Evolutionary conservation across 2,888 invertebrate species (phyloP).

Genomic region (Callyntrura sp.): DNA sequence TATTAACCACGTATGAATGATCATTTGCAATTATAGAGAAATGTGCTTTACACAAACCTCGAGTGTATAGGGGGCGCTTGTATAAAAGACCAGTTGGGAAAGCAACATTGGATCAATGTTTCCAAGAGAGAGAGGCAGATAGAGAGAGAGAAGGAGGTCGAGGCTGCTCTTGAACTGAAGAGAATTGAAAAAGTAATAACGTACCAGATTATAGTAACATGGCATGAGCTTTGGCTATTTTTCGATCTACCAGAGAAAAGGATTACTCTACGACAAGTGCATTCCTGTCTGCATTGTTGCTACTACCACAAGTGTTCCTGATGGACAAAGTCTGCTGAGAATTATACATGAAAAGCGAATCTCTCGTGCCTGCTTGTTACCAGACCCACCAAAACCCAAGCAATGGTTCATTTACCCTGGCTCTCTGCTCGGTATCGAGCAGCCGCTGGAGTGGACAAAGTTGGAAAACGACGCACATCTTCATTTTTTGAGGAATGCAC

Average conservation of each 20-base stretch:
- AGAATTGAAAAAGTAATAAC: slow-evolving; percentile 17
- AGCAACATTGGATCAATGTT: not conserved
- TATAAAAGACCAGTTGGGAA: too few species aligned
- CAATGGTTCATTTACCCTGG: slow-evolving; percentile 39
- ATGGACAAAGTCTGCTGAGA: not conserved
- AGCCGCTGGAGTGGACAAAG: not conserved
- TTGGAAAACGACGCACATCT: not conserved
- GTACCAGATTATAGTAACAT: not conserved
- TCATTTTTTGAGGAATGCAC: not conserved
- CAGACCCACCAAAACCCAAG: not conserved
- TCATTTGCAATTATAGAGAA: slow-evolving; percentile 22
- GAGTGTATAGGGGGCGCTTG: not conserved
- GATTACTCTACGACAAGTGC: slow-evolving; percentile 26
- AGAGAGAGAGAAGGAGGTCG: not conserved
- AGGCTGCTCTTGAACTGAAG: not conserved
- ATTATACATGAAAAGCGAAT: not conserved
- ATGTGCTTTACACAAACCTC: not conserved
- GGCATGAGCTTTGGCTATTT: slow-evolving; percentile 11
- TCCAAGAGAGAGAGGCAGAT: not conserved
- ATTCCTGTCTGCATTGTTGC: slow-evolving; percentile 10
- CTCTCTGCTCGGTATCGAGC: not conserved
- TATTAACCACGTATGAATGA: slow-evolving; percentile 39
- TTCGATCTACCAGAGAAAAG: not conserved
- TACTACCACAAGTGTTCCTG: slow-evolving; percentile 28
- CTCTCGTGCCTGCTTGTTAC: not conserved